phyloP scores from a whole-genome alignment of 2,797 vertebrate genomes.

The Neopelma chrysocephalum region DNA sequence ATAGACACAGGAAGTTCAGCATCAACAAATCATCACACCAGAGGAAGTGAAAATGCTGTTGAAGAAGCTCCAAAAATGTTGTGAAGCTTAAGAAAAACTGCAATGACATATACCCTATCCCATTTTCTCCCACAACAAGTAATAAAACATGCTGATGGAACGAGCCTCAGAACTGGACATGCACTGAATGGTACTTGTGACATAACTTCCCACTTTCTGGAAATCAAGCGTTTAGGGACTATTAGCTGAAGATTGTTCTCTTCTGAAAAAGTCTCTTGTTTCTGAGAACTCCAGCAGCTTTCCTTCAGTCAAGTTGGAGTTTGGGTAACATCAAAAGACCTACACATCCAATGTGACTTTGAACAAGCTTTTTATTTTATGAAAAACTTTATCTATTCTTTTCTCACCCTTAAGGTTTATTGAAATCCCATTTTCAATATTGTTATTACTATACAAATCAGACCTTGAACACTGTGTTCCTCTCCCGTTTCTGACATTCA shows the following conservation, averaged over 20 bases:
- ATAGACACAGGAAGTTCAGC: background rate
- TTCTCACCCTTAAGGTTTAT: background rate
- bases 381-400: background rate
- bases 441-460: background rate
- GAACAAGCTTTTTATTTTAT: background rate
- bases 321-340: background rate
- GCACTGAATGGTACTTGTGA: background rate
- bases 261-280: background rate
- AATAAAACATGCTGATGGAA: background rate
- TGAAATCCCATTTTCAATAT: background rate
- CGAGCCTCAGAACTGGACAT: background rate
- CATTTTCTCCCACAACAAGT: background rate
- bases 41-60: background rate
- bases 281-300: background rate
- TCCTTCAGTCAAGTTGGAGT: background rate
- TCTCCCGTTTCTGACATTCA: background rate
- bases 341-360: background rate
- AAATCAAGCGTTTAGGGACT: background rate
- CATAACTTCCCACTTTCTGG: background rate
- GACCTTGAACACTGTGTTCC: fast-evolving
- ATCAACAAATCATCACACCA: background rate
- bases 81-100: background rate
- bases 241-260: background rate
- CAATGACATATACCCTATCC: background rate
- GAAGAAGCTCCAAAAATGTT: background rate